Conservation (phyloP, 2,888 invertebrate genomes). For the Amphimallon solstitiale region DNA sequence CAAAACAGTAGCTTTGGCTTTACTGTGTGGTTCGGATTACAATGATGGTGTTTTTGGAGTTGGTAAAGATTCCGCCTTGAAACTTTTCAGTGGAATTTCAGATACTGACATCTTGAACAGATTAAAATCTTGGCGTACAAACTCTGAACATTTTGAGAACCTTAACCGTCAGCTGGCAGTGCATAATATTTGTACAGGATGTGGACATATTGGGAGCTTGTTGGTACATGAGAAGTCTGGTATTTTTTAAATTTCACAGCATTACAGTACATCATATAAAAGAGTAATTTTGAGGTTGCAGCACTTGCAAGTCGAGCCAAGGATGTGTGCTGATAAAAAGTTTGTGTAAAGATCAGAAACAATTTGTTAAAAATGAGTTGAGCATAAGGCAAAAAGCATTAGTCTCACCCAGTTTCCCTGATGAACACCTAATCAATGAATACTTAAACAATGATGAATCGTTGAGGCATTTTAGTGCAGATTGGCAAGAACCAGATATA, state of each 20-base stretch:
- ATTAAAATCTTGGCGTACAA: conserved; percentile 74
- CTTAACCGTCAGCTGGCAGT: conserved; percentile 66
- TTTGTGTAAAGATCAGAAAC: conserved; percentile 69
- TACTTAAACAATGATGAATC: conserved; percentile 70
- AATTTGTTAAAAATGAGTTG: conserved; percentile 75
- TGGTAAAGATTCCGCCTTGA: conserved; percentile 81
- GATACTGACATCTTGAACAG: conserved; percentile 74
- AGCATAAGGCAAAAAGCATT: conserved; percentile 75
- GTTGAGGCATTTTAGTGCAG: conserved; percentile 66
- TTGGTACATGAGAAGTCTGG: conserved; percentile 69
- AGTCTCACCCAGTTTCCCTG: conserved; percentile 73
- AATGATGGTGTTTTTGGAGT: conserved; percentile 79
- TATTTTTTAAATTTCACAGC: conserved; percentile 41
- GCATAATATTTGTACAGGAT: conserved; percentile 74
- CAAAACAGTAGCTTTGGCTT: conserved; percentile 84
- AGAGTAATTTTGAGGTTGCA: conserved; percentile 66
- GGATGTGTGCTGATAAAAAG: conserved; percentile 66
- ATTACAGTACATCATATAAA: neutral
- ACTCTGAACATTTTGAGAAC: conserved; percentile 67
- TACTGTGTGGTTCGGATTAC: conserved; percentile 91
- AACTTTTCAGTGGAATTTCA: conserved; percentile 72
- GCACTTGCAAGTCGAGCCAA: conserved; percentile 68
- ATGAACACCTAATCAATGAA: conserved; percentile 78
- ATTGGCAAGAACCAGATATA: conserved; percentile 75
- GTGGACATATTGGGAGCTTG: conserved; percentile 76